Percentiles rank a stretch among this genome's conserved stretches.
Evolutionary conservation across 2,797 vertebrate species (phyloP).

Genomic region (Pangasius larnaudii): DNA sequence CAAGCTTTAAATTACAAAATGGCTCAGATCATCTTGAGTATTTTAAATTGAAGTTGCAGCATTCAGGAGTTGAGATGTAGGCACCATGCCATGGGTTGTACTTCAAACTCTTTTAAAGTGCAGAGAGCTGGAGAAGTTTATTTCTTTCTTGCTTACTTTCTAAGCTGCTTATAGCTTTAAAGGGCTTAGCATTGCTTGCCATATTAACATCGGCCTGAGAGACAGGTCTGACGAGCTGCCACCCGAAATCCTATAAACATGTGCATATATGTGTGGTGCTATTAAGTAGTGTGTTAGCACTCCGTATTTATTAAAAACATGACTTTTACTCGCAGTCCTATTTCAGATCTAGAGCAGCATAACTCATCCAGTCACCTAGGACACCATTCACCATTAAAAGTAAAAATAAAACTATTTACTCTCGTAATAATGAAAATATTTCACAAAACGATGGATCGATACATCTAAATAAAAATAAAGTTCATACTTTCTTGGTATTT

Average conservation of each 20-base stretch:
- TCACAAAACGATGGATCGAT: not conserved
- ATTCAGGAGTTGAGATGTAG: slow-evolving; percentile 44
- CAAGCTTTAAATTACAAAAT: slow-evolving; percentile 36
- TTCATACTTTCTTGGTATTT: not conserved
- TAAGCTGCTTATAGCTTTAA: slow-evolving; percentile 84
- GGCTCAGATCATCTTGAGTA: slow-evolving; percentile 20
- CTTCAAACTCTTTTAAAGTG: slow-evolving; percentile 78
- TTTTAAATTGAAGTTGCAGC: slow-evolving; percentile 25
- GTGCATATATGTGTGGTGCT: slow-evolving; percentile 10
- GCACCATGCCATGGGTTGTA: slow-evolving; percentile 64
- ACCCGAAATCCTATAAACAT: slow-evolving; percentile 62
- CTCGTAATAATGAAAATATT: not conserved
- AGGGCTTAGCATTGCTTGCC: slow-evolving; percentile 78
- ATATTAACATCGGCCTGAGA: slow-evolving; percentile 81
- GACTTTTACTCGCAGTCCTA: not conserved
- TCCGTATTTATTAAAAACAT: not conserved
- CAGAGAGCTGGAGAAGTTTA: slow-evolving; percentile 82
- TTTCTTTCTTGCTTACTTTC: slow-evolving; percentile 78
- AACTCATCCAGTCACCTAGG: not conserved
- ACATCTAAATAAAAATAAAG: not conserved
- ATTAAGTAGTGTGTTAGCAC: not conserved
- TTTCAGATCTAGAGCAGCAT: not conserved
- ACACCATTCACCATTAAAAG: not conserved
- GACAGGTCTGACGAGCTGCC: slow-evolving; percentile 80
- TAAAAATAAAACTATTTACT: not conserved